phyloP scores from a whole-genome alignment of 2,113 vertebrate genomes.

The Saguinus imperator region DNA sequence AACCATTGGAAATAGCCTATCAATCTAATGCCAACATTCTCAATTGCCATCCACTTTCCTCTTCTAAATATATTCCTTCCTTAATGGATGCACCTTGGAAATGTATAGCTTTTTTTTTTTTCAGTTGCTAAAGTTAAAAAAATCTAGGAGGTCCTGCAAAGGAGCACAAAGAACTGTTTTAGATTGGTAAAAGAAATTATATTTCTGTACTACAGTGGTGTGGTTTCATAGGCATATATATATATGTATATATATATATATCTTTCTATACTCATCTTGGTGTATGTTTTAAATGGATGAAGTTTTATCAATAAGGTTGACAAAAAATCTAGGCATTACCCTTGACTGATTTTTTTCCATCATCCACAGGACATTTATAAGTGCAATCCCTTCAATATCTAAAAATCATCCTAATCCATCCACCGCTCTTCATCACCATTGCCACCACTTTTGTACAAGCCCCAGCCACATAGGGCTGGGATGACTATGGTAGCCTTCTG shows the following conservation, averaged over 20 bases:
- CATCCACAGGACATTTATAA: not conserved
- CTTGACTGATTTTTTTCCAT: not conserved
- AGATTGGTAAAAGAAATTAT: not conserved
- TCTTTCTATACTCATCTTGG: not conserved
- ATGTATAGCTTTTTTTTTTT: not conserved
- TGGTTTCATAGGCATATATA: not conserved
- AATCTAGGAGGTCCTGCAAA: not conserved
- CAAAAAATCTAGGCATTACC: not conserved
- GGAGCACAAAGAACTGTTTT: not conserved
- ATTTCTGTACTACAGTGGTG: not conserved
- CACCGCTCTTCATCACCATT: not conserved
- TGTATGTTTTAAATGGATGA: not conserved
- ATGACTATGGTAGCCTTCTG: not conserved
- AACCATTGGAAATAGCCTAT: not conserved
- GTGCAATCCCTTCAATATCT: not conserved
- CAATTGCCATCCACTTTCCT: not conserved
- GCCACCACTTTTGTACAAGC: not conserved
- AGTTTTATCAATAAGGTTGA: conserved; percentile 27
- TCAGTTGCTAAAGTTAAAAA: not conserved
- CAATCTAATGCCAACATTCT: not conserved
- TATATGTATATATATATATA: too few relatives aligned
- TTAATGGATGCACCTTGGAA: not conserved
- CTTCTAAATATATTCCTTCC: not conserved
- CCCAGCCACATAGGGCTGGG: not conserved
- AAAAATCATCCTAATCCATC: not conserved